Base-by-base conservation (phyloP, 2,888 invertebrate species). In the Cremastinae sp. region DNA sequence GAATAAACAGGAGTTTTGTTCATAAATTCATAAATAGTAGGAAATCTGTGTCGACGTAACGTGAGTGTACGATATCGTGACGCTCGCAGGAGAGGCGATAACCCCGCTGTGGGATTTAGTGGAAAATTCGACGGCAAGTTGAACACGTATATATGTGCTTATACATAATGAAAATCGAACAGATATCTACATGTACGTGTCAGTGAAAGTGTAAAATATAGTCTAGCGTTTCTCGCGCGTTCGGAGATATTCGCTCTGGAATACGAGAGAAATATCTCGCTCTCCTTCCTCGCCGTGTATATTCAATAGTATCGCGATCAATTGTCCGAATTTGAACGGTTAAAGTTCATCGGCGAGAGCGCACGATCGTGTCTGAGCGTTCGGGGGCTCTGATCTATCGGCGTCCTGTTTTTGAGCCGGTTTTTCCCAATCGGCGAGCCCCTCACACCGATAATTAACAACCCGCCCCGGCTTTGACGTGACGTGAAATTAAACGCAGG, bases 1-100 rank as follows among this genome's bases (percentile, higher is more conserved):
- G 28, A 18, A 22, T 53, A 14, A 56, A 16, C 1, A 3, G 3
- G 10, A 45, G 59, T 16, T 59, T 28, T 51, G 20, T 49, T 47
- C 65, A 70, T 65, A 65, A 65, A 75, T 66, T 2, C 28, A 61
- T 66, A 20, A 45, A 18, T 5, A 36, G 75, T 49, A 41, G 66
- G 2, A 28, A 64, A 53, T 53, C 10, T 12, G n/a, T 14, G 12
- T 47, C 34, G 4, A 45, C n/a, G 22, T 53, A 53, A 41, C 9
- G 41, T 9, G 12, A 41, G n/a, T 36, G 34, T 7, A 16, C n/a
- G 16, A 2, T 54, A 36, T 58, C 43, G 74, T 51, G 74, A 69
- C 58, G 56, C n/a, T 18, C 36, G 36, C 49, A 20, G 16, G 61
- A 70, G 71, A 56, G 56, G 75, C 43, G 71, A 43, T 34, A 45